Base-by-base conservation (phyloP, 1,140 invertebrate genomes). In the Adoxophyes honmai region DNA sequence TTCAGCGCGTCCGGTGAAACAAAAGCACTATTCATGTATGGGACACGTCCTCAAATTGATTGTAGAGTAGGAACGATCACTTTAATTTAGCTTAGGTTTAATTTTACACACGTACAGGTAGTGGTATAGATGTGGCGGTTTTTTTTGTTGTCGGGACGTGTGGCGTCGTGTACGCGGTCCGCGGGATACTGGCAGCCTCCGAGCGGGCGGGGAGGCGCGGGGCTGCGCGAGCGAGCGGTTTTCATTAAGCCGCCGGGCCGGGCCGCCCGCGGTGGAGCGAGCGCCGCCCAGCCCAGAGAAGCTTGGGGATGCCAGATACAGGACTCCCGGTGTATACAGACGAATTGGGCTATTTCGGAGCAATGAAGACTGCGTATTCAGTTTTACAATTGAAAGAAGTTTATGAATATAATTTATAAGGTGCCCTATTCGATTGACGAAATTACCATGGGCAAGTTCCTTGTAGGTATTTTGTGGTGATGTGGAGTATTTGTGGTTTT, bases 161-260 rank as follows among this genome's bases (percentile, higher is more conserved):
- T 84, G 60, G 61, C 60, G 66, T 72, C 81, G 78, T 65, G 61
- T 70, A 69, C 77, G 75, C 81, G 83, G 73, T 70, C 63, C 78
- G 83, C 83, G 81, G 71, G 78, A 78, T 78, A 87, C 84, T 87
- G 80, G 68, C 84, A 83, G 80, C 84, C 73, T 81, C 81, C 81
- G 70, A 64, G 60, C 52, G 56, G 18, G 66, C 52, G 62, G 70
- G 62, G 66, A 51, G 62, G 70, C 70, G 78, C 70, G 83, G 78
- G 74, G 74, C 83, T 86, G 83, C 83, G 83, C 83, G 75, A 60
- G 61, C 73, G 73, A n/a, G 69, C 70, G 69, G 61, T 78, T 73
- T 81, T 71, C 81, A 84, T 83, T 81, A 77, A 81, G 68, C 68
- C 73, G 53, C 52, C 60, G 60, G 66, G 66, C 63, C 66, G 70